Percentiles rank a stretch among this genome's conserved stretches.
phyloP scores from a whole-genome alignment of 2,113 vertebrate species.

The Uria lomvia region DNA sequence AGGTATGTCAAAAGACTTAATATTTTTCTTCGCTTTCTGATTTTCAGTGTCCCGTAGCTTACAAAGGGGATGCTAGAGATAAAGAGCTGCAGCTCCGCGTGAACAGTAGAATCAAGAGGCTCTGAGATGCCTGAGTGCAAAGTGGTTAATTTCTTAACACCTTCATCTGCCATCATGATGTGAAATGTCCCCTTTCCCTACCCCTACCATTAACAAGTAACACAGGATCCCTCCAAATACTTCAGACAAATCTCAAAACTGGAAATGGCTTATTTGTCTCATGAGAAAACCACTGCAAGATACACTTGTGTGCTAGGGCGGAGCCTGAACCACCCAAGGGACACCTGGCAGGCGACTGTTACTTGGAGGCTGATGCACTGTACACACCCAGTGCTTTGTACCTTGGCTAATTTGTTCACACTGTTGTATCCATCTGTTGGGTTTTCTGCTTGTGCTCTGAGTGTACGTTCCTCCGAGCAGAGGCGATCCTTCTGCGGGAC shows the following conservation, averaged over 20 bases:
- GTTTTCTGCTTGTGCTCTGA: neutral
- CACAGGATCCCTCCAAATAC: neutral
- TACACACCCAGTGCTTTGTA: neutral
- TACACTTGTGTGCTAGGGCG: neutral
- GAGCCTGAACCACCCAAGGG: neutral
- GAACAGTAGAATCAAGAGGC: neutral
- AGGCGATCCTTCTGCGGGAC: neutral
- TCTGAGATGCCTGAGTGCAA: neutral
- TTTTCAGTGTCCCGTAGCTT: slow-evolving; percentile 20
- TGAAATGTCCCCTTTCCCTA: neutral
- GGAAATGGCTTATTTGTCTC: neutral
- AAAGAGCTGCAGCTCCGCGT: neutral
- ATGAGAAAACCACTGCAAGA: neutral
- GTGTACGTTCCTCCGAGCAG: neutral
- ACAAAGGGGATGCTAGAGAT: neutral
- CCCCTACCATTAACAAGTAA: neutral
- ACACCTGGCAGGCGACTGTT: neutral
- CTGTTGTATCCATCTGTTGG: neutral
- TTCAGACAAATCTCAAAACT: neutral
- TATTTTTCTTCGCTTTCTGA: neutral
- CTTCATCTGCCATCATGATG: neutral
- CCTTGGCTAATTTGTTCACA: neutral
- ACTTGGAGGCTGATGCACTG: neutral
- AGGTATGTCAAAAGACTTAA: neutral
- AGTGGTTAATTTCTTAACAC: neutral